A percentile compares a stretch with the other conserved stretches of the same genome.
Conservation (phyloP, 2,888 invertebrate species). For the Dynastes grantii region DNA sequence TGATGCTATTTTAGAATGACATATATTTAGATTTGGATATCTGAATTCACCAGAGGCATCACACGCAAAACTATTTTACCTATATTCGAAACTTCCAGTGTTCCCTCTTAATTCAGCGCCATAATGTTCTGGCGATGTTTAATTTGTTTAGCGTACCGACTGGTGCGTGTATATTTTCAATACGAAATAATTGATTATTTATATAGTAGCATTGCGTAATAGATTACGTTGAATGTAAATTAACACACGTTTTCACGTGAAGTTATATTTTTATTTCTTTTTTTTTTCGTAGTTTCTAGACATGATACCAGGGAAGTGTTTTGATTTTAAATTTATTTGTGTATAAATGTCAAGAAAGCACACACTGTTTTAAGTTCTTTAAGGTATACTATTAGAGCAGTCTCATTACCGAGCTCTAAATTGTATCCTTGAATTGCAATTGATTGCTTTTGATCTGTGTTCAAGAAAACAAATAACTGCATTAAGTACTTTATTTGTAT, state of each 20-base stretch:
- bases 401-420: too few relatives aligned
- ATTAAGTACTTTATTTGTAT: too few relatives aligned
- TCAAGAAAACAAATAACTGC: too few relatives aligned
- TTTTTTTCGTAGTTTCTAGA: too few relatives aligned
- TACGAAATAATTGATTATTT: conserved; percentile 27
- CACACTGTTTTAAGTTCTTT: too few relatives aligned
- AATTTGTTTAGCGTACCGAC: not conserved
- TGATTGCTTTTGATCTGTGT: too few relatives aligned
- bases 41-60: conserved; percentile 23
- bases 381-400: too few relatives aligned
- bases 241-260: conserved; percentile 17
- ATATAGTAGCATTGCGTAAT: conserved; percentile 3
- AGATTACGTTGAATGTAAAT: conserved; percentile 16
- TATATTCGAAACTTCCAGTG: conserved; percentile 18
- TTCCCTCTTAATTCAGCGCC: not conserved
- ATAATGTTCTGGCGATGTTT: not conserved
- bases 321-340: too few relatives aligned
- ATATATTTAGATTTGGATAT: conserved; percentile 47
- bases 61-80: conserved; percentile 41
- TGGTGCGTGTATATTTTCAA: conserved; percentile 9
- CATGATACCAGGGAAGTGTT: too few relatives aligned
- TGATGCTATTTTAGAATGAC: conserved; percentile 42
- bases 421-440: too few relatives aligned
- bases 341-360: too few relatives aligned
- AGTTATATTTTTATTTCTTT: not conserved